Evolutionary conservation across 92 coral and sea anemone species (phyloP), one percentile per base, ranked within the genome.

Genomic region (Epizoanthus illoricatus): DNA sequence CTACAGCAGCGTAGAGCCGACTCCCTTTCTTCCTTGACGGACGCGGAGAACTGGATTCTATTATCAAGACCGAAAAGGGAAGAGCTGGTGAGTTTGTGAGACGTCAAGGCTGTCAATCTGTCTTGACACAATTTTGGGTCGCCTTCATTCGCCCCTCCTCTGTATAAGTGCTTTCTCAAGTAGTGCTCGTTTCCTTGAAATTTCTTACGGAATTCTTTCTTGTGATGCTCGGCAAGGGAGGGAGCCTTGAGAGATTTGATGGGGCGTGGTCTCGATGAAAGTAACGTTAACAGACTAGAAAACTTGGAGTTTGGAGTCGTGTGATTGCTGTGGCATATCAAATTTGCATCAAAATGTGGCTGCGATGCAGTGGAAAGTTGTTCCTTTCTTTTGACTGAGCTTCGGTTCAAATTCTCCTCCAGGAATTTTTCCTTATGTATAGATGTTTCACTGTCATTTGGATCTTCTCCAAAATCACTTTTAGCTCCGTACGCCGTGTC

Each of bases 121-220:
- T 64, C 82, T 17, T 78, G 82, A 41, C 59, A 13, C 45, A 45
- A 19, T 16, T 41, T 64, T 12, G 33, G 20, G 19, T 78, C 82
- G 24, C 18, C 59, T 0, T 12, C 49, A 15, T 62, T 63, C 7
- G 57, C 39, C 36, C 87, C 87, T 28, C 89, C 88, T 28, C 97
- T 89, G 66, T 93, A 93, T 17, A 93, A 85, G 58, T 93, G 97
- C 83, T 87, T 90, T 73, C 92, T 73, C 69, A 93, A 84, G 59
- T 90, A 93, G n/a, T 93, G 97, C 23, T 93, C 97, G 58, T 93
- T 93, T 9, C 97, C 97, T 63, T 90, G 97, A 45, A 93, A 93
- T 60, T 93, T 93, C 83, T 83, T 93, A 71, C 97, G 72, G 58
- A 93, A 93, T 71, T 93, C 97, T 62, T 93, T 92, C 56, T 93